A percentile compares a stretch with the other conserved stretches of the same genome.
These are phyloP conservation scores for Gadopsis bispinosus DNA, from an alignment of 2,797 vertebrate species.

Conservation along the genomic window DNA sequence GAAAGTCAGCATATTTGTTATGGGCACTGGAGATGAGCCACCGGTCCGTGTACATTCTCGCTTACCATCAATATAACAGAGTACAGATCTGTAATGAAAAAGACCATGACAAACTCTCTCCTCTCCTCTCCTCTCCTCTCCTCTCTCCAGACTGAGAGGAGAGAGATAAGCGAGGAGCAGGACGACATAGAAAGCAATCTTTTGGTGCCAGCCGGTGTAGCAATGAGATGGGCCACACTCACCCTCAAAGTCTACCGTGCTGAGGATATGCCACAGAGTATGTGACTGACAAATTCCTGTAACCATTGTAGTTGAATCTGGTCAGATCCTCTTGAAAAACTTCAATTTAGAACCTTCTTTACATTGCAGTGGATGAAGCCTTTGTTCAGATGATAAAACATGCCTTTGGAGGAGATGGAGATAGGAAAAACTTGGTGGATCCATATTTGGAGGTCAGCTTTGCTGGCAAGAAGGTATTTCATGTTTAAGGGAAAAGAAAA, in stretches of 20 bases:
- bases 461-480: conserved; percentile 94
- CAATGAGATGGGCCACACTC: conserved; percentile 91
- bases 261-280: conserved; percentile 98
- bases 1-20: conserved; percentile 94
- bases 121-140: too few species aligned
- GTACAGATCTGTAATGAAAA: conserved; percentile 9
- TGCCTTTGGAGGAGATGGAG: conserved; percentile 90
- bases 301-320: neutral
- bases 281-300: neutral
- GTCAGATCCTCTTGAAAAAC: neutral
- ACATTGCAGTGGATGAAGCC: conserved; percentile 94
- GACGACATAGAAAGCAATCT: conserved; percentile 97
- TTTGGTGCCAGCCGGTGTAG: conserved; percentile 91
- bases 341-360: neutral
- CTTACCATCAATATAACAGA: conserved; percentile 7
- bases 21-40: conserved; percentile 93
- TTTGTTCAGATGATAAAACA: conserved; percentile 93
- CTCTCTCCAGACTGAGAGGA: conserved; percentile 85
- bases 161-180: conserved; percentile 85
- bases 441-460: conserved; percentile 97
- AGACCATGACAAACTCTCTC: neutral
- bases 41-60: conserved; percentile 80
- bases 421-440: conserved; percentile 97
- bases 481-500: neutral
- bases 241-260: conserved; percentile 94